Conservation (phyloP, 2,888 invertebrate species). For the Corbicula japonica region DNA sequence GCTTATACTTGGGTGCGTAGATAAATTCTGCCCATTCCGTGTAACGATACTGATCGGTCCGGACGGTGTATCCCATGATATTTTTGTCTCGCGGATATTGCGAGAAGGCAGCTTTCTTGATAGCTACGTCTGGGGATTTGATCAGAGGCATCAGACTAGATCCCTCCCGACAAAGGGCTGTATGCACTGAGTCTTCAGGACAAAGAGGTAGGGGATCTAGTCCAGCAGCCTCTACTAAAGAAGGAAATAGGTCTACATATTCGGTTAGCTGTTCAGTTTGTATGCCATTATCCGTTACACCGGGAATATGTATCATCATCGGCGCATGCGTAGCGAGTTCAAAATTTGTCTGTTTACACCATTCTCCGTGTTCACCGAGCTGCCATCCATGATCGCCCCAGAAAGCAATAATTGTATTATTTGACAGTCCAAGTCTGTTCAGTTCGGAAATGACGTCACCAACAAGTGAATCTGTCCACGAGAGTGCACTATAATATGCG, state of each 20-base stretch:
- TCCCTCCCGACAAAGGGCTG: slow-evolving; percentile 69
- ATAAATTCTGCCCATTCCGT: slow-evolving; percentile 61
- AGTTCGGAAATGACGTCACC: slow-evolving; percentile 63
- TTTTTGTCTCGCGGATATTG: slow-evolving; percentile 63
- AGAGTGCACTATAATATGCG: slow-evolving; percentile 68
- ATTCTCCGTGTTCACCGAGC: slow-evolving; percentile 76
- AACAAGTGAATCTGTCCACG: slow-evolving; percentile 66
- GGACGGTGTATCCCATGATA: slow-evolving; percentile 72
- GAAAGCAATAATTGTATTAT: slow-evolving; percentile 71
- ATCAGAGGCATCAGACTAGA: slow-evolving; percentile 68
- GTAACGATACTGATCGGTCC: slow-evolving; percentile 67
- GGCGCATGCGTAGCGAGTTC: slow-evolving; percentile 75
- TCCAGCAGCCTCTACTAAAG: slow-evolving; percentile 73
- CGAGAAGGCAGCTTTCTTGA: slow-evolving; percentile 62
- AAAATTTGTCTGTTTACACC: slow-evolving; percentile 77
- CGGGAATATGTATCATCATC: slow-evolving; percentile 69
- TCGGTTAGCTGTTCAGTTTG: slow-evolving; percentile 59
- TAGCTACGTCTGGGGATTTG: slow-evolving; percentile 16
- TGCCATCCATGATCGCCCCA: slow-evolving; percentile 77
- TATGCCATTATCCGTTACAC: slow-evolving; percentile 53
- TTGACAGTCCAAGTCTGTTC: slow-evolving; percentile 51
- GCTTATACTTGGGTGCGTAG: slow-evolving; percentile 39
- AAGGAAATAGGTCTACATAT: slow-evolving; percentile 74
- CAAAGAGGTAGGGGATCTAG: slow-evolving; percentile 57
- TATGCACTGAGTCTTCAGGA: slow-evolving; percentile 57